Evolutionary conservation across 2,113 vertebrate genomes (phyloP).

Genomic region (Chloebia gouldiae): DNA sequence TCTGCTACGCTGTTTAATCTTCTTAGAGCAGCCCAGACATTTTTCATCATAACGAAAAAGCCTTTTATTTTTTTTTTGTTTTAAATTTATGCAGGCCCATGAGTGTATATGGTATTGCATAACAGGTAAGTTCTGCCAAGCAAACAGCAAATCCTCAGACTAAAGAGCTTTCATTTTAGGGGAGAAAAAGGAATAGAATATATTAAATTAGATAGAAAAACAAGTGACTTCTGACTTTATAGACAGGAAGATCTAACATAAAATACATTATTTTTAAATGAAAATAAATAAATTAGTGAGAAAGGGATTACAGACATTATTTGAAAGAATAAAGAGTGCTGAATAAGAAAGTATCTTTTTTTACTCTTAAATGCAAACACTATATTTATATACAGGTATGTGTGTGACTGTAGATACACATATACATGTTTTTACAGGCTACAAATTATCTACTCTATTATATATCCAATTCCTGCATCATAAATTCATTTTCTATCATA

Average conservation of each 20-base stretch:
- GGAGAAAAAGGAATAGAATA: background rate
- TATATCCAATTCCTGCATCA: background rate
- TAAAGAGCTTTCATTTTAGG: background rate
- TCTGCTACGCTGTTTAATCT: background rate
- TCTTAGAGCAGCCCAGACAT: background rate
- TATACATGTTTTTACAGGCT: background rate
- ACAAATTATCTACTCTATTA: background rate
- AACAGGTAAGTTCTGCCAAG: background rate
- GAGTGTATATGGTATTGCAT: background rate
- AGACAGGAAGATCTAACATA: background rate
- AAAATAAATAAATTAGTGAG: background rate
- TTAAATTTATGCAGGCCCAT: background rate
- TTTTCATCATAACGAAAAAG: constrained; percentile 1
- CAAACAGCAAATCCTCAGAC: background rate
- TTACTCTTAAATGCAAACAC: background rate
- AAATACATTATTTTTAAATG: background rate
- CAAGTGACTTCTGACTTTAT: background rate
- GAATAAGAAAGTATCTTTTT: background rate
- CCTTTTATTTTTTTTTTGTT: background rate
- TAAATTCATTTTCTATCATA: background rate
- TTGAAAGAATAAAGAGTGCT: background rate
- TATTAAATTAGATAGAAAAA: background rate
- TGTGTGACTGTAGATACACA: background rate
- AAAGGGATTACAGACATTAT: background rate
- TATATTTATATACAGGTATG: background rate